A percentile compares a stretch with the other conserved stretches of the same genome.
Evolutionary conservation across 2,888 invertebrate species (phyloP).

Genomic region (Eupithecia subfuscata): DNA sequence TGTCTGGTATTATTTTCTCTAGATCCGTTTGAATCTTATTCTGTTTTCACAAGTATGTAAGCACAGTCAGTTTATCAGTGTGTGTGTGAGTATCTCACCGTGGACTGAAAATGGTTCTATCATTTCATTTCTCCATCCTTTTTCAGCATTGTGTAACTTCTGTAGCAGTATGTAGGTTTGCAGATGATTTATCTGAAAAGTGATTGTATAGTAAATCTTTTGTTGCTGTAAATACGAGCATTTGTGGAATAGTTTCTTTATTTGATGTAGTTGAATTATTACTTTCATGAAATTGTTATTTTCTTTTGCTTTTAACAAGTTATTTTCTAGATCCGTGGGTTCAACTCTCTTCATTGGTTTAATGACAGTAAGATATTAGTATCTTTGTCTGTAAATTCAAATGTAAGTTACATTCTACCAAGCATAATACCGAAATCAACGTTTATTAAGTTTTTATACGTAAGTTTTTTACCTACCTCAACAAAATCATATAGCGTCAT

Average conservation of each 20-base stretch:
- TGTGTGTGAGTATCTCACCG: conserved; percentile 61
- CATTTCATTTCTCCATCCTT: conserved; percentile 80
- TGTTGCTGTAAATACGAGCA: conserved; percentile 7
- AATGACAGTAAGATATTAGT: background rate
- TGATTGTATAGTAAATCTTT: conserved; percentile 27
- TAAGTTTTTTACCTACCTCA: background rate
- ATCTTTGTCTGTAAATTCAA: background rate
- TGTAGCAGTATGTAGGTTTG: conserved; percentile 54
- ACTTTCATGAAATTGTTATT: background rate
- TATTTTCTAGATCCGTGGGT: background rate
- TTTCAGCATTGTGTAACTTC: conserved; percentile 77
- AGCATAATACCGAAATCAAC: background rate
- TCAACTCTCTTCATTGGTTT: background rate
- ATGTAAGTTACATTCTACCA: background rate
- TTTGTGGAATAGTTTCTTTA: conserved; percentile 5
- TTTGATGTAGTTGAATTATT: conserved; percentile 6
- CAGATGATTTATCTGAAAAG: conserved; percentile 46
- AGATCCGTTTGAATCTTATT: conserved; percentile 8
- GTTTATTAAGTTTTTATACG: background rate
- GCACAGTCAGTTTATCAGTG: conserved; percentile 52
- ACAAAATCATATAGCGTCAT: background rate
- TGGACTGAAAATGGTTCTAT: conserved; percentile 81
- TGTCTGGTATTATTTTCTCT: background rate
- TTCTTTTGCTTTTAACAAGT: background rate
- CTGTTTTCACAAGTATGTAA: conserved; percentile 44